Evolutionary conservation across 2,797 vertebrate genomes (phyloP), one percentile per base, ranked within the genome.

Genomic region (Onychomys arenicola): DNA sequence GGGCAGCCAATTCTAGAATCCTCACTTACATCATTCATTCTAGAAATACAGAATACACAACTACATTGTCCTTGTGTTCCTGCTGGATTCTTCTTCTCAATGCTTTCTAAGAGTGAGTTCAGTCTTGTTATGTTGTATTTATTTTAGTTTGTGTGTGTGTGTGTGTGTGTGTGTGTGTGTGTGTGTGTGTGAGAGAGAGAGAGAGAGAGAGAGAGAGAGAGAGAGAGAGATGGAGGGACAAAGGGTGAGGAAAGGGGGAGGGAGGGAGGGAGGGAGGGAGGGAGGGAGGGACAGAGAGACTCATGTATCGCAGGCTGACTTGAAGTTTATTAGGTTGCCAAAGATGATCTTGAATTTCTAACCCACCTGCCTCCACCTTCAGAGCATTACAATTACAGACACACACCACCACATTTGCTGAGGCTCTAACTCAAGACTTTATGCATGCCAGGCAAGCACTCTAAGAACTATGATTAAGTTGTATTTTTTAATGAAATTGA

Each of bases 51-150:
- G 25, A 95, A 78, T 2, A 69, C 4, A 75, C 90, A 90, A 59
- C 19, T 34, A 3, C 3, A 13, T 7, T 6, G 29, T 83, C 13
- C 61, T 82, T 67, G 2, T n/a, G 43, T 6, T 67, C 40, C 73
- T 78, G 57, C 32, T 43, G 43, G 34, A 40, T 91, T 84, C 65
- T 82, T 84, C 65, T 82, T 86, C 16, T 37, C n/a, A 81, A 57
- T 25, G 21, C 32, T 61, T 43, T 40, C 29, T 32, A 67, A 87
- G 6, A 17, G 69, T 21, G 3, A 61, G 25, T 88, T 94, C 40
- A 57, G 55, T 49, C 59, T 89, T 57, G 25, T 52, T 78, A 23
- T 29, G n/a, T 6, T 90, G 13, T 25, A 34, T 52, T 83, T 83
- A 37, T 32, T 88, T 29, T 40, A 37, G 34, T 52, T 46, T 63